Base-by-base conservation (phyloP, 2,113 vertebrate genomes). In the Entosphenus tridentatus region DNA sequence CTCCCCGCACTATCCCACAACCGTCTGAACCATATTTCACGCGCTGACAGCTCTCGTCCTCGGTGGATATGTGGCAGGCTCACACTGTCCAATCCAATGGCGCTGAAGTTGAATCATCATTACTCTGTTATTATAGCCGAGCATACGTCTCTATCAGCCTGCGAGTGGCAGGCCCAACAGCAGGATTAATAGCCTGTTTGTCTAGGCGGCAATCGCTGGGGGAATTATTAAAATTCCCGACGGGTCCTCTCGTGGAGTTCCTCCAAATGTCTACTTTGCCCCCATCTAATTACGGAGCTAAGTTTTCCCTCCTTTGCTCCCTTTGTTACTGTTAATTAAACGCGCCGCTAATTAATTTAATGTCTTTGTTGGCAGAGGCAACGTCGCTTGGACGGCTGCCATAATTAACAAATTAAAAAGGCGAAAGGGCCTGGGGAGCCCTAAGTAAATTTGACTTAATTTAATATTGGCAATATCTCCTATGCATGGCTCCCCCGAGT, bases 371-470 rank as follows among this genome's bases (percentile, higher is more conserved):
- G 62, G 62, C 62, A 65, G n/a, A 65, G 21, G 62, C 62, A 65
- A 65, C 62, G 62, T 21, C 21, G n/a, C 62, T 21, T 65, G 62
- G 62, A n/a, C n/a, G 62, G 21, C n/a, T 65, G 62, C 62, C 62
- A 65, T 65, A 65, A 65, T 65, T 65, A 65, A 65, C 62, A 65
- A 65, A 65, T 65, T 65, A 21, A 65, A 65, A 65, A 65, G n/a
- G 62, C n/a, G 21, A 21, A 21, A 21, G 21, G n/a, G 21, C 62
- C 62, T n/a, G n/a, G 62, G 62, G 62, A 65, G 62, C 62, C n/a
- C 62, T 65, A 65, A 65, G 62, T 65, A n/a, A 65, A 65, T 65
- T 65, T 39, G 39, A 39, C 39, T 39, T 39, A 39, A 39, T 39
- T 39, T 39, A 39, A 39, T 39, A 39, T 39, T 39, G 39, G 39